Evolutionary conservation across 2,113 vertebrate genomes (phyloP), one percentile per base, ranked within the genome.

Genomic region (Peromyscus leucopus): DNA sequence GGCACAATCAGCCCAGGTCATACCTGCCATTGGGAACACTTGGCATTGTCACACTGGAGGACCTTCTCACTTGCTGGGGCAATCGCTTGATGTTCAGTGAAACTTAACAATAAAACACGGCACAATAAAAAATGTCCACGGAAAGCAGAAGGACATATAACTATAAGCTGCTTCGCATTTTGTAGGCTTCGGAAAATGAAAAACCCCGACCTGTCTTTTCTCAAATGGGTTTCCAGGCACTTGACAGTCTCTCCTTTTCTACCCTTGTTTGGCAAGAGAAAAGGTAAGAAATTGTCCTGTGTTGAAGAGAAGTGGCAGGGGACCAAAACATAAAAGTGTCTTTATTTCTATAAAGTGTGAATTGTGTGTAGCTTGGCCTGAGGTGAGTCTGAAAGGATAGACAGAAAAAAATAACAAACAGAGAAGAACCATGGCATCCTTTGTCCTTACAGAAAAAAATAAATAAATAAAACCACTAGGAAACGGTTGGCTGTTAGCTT

Each of bases 1-100:
- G 97, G 98, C 97, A 98, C 98, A 97, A 98, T 98, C 96, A 98
- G 93, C 7, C 17, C 28, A 42, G 0, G 0, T 94, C 97, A 95
- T 79, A 93, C 90, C 72, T 86, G 96, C 97, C 96, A 97, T 90
- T 95, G 46, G 96, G 93, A 92, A 55, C 74, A 46, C 89, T 42
- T 92, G 0, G 5, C 2, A 33, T 21, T 11, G 57, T 97, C 95
- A 2, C 84, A 65, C 26, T 13, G 0, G 0, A 92, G 94, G 92
- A 89, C 95, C 90, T 91, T 74, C 67, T 39, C 90, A 63, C 85
- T 92, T 85, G 69, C 65, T 65, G 7, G 1, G 88, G 0, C 0
- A 96, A 93, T 95, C 89, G 91, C 97, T 96, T 94, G 96, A 95
- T 86, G 85, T 92, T 91, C 95, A 91, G 1, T 84, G n/a, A 74